A percentile compares a stretch with the other conserved stretches of the same genome.
These are phyloP conservation scores for Strigamia crassipes DNA, from an alignment of 2,888 invertebrate species.

Conservation along the genomic window DNA sequence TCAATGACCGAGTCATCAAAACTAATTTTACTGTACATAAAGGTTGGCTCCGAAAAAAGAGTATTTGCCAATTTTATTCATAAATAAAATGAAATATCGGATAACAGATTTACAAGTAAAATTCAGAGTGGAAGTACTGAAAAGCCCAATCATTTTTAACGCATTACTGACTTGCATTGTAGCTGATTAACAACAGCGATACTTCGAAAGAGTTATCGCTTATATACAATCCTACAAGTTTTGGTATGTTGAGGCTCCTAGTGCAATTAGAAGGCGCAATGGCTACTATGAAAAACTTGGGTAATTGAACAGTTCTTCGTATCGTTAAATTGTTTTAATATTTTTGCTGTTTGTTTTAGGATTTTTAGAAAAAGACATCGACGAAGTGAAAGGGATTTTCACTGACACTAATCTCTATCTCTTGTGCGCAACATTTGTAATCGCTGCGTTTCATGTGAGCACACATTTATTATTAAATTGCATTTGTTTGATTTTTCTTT, in stretches of 20 bases:
- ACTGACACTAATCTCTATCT: conserved; percentile 93
- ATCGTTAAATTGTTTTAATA: background rate
- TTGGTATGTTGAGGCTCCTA: conserved; percentile 74
- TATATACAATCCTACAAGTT: conserved; percentile 73
- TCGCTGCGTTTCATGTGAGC: conserved; percentile 91
- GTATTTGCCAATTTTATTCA: conserved; percentile 72
- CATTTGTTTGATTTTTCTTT: conserved; percentile 53
- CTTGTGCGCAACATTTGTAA: conserved; percentile 83
- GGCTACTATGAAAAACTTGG: conserved; percentile 65
- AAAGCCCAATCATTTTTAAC: background rate
- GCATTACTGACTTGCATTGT: background rate
- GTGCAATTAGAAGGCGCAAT: conserved; percentile 77
- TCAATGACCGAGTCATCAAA: background rate
- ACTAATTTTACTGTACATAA: conserved; percentile 54
- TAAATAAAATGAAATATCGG: conserved; percentile 32
- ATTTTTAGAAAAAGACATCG: conserved; percentile 90
- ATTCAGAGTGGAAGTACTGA: too few relatives aligned
- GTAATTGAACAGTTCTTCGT: conserved; percentile 30
- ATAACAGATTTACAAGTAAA: conserved; percentile 22
- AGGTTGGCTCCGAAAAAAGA: conserved; percentile 67
- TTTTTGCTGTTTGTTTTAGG: conserved; percentile 65
- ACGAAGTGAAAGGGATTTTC: conserved; percentile 95
- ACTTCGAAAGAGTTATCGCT: conserved; percentile 57
- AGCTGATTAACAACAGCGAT: background rate
- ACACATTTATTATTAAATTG: background rate